Evolutionary conservation across 2,888 invertebrate species (phyloP).

Genomic region (Meteorus colon): DNA sequence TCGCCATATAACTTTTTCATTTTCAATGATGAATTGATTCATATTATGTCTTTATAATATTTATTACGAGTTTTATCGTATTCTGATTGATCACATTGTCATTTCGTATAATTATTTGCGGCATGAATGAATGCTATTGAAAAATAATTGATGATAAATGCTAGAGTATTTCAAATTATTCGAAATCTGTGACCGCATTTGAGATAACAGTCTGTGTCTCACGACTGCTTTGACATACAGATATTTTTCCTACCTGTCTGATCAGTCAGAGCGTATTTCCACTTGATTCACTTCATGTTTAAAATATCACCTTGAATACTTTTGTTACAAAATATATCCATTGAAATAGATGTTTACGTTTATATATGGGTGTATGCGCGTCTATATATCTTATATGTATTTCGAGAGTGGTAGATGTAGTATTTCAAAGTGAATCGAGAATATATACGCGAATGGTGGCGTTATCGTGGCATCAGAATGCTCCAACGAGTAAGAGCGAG

Average conservation of each 20-base stretch:
- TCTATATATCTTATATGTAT: conserved; percentile 4
- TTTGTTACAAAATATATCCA: not conserved
- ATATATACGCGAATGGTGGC: conserved; percentile 13
- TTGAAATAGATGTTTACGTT: not conserved
- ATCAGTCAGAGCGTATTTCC: conserved; percentile 5
- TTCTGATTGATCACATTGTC: not conserved
- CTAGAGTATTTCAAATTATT: not conserved
- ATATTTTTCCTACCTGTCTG: not conserved
- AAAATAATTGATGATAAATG: not conserved
- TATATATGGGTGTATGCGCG: not conserved
- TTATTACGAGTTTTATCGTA: too few species aligned
- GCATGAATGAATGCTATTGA: not conserved
- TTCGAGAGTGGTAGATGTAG: conserved; percentile 10
- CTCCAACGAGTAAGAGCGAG: conserved; percentile 9
- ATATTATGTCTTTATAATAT: too few species aligned
- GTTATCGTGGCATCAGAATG: conserved; percentile 15
- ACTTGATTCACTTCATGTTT: conserved; percentile 5
- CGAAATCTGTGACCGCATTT: not conserved
- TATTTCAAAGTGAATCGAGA: conserved; percentile 25
- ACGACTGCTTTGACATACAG: not conserved
- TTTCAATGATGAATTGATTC: too few species aligned
- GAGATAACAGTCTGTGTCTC: not conserved
- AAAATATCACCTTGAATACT: not conserved
- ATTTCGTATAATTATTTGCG: not conserved
- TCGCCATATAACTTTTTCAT: too few species aligned